Evolutionary conservation across 2,113 vertebrate species (phyloP).

Genomic region (Siniperca chuatsi): DNA sequence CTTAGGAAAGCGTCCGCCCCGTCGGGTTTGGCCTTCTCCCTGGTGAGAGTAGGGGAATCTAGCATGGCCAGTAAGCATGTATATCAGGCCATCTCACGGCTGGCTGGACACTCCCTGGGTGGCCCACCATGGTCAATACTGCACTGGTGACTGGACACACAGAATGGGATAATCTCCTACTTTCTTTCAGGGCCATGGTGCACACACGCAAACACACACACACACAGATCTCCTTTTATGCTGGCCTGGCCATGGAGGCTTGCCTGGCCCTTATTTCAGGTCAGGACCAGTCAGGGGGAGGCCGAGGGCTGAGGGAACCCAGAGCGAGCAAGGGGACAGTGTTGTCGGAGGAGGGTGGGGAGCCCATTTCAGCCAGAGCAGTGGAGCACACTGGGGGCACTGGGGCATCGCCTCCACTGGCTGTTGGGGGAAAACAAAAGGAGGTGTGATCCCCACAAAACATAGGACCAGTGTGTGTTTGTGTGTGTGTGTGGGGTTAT

Average conservation of each 20-base stretch:
- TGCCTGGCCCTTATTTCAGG: slow-evolving; percentile 77
- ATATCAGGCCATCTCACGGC: slow-evolving; percentile 87
- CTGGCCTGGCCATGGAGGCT: slow-evolving; percentile 56
- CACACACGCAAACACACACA: slow-evolving; percentile 48
- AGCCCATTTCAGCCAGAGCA: slow-evolving; percentile 78
- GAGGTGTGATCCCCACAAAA: slow-evolving; percentile 74
- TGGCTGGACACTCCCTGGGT: slow-evolving; percentile 86
- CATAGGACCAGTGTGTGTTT: slow-evolving; percentile 48
- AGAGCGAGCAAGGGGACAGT: slow-evolving; percentile 54
- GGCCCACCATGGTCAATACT: slow-evolving; percentile 83
- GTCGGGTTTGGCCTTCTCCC: slow-evolving; percentile 72
- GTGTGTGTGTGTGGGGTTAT: slow-evolving; percentile 58
- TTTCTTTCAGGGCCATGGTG: slow-evolving; percentile 78
- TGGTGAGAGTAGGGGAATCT: slow-evolving; percentile 82
- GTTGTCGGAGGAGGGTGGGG: slow-evolving; percentile 19
- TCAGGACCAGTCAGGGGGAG: slow-evolving; percentile 72
- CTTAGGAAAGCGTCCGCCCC: slow-evolving; percentile 65
- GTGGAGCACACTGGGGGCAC: slow-evolving; percentile 79
- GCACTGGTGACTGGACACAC: slow-evolving; percentile 81
- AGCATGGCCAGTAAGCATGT: slow-evolving; percentile 85
- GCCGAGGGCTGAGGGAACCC: slow-evolving; percentile 27
- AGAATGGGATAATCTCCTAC: slow-evolving; percentile 86
- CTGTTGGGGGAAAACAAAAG: slow-evolving; percentile 78
- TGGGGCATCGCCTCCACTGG: slow-evolving; percentile 75
- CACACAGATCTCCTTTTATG: slow-evolving; percentile 50